Percentiles rank a stretch among this genome's conserved stretches.
These are phyloP conservation scores for Lithophane ornitopus DNA, from an alignment of 2,888 invertebrate species.

Conservation along the genomic window DNA sequence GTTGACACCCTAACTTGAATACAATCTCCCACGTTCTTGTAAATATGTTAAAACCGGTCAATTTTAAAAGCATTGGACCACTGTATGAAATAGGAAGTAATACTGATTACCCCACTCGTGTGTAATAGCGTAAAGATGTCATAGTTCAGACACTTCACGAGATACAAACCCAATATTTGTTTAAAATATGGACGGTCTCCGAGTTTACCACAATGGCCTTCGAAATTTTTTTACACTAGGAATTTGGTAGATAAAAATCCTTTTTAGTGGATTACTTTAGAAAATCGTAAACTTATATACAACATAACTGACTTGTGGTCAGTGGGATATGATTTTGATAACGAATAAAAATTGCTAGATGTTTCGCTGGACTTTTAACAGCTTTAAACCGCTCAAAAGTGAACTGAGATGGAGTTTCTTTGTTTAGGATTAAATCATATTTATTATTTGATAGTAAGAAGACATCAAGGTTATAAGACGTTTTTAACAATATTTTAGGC, in stretches of 20 bases:
- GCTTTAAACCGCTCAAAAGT: conserved; percentile 83
- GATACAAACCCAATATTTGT: conserved; percentile 41
- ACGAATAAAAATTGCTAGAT: conserved; percentile 54
- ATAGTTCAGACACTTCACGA: conserved; percentile 1
- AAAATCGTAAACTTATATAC: conserved; percentile 62
- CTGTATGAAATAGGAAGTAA: conserved; percentile 27
- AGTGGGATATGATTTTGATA: conserved; percentile 61
- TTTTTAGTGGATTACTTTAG: conserved; percentile 64
- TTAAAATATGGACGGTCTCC: conserved; percentile 61
- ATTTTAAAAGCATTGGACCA: conserved; percentile 19
- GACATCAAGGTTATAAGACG: conserved; percentile 69
- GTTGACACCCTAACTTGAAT: conserved; percentile 11
- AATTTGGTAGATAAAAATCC: conserved; percentile 71
- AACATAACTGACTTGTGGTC: conserved; percentile 38
- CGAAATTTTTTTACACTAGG: conserved; percentile 73
- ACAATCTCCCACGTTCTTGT: conserved; percentile 4
- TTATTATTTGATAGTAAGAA: conserved; percentile 76
- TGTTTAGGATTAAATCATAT: conserved; percentile 80
- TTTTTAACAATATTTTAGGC: conserved; percentile 68
- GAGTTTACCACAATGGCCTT: conserved; percentile 81
- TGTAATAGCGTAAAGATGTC: conserved; percentile 17
- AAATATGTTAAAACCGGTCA: conserved; percentile 35
- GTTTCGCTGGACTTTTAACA: conserved; percentile 71
- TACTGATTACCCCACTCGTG: conserved; percentile 1
- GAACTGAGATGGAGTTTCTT: conserved; percentile 70